Evolutionary conservation across 2,113 vertebrate genomes (phyloP).

Genomic region (Cyanoramphus novaezelandiae): DNA sequence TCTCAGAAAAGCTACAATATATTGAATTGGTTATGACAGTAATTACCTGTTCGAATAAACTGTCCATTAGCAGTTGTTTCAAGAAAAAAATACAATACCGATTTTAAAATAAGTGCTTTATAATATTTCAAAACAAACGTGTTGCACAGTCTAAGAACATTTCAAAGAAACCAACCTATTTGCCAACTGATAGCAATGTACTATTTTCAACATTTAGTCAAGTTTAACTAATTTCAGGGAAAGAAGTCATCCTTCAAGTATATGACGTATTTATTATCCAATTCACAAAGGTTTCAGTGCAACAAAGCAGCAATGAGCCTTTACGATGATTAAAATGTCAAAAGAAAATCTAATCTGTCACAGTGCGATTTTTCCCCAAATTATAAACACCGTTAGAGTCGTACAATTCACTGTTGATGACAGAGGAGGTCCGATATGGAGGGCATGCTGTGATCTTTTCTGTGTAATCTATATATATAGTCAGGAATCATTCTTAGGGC

Average conservation of each 20-base stretch:
- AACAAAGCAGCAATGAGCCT: conserved; percentile 28
- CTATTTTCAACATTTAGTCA: conserved; percentile 6
- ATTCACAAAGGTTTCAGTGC: conserved; percentile 18
- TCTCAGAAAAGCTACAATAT: background rate
- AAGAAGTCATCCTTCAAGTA: conserved; percentile 22
- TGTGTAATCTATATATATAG: background rate
- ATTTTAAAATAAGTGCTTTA: background rate
- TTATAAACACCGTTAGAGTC: background rate
- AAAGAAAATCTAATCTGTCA: conserved; percentile 33
- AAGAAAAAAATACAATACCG: background rate
- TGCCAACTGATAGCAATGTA: background rate
- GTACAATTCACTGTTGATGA: background rate
- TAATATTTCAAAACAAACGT: background rate
- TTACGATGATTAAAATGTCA: conserved; percentile 50
- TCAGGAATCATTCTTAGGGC: background rate
- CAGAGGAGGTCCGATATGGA: background rate
- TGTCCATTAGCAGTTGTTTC: background rate
- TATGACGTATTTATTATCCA: conserved; percentile 37
- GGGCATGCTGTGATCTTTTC: background rate
- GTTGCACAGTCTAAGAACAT: background rate
- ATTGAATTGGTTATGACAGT: background rate
- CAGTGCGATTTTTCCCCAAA: background rate
- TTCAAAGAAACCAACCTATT: background rate
- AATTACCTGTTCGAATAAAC: background rate
- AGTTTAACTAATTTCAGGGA: background rate